Evolutionary conservation across 2,797 vertebrate species (phyloP).

Genomic region (Monodelphis domestica): DNA sequence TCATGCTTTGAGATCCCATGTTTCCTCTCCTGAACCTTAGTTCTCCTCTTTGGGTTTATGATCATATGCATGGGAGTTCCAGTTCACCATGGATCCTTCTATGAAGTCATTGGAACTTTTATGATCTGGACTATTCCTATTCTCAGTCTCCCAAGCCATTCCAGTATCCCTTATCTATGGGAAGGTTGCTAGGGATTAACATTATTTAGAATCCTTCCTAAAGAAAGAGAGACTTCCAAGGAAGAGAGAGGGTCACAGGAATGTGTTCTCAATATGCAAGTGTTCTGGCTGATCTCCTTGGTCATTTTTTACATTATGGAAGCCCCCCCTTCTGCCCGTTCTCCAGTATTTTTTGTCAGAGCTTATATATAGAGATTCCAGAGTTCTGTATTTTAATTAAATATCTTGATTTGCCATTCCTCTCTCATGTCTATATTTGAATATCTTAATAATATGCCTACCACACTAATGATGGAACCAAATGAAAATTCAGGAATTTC

Average conservation of each 20-base stretch:
- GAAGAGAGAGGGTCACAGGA: accelerated
- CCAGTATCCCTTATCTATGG: not conserved
- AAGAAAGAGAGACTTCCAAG: not conserved
- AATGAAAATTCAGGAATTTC: accelerated
- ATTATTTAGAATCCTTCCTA: not conserved
- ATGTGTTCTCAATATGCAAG: accelerated
- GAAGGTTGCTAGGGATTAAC: accelerated
- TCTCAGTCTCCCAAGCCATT: slow-evolving; percentile 8
- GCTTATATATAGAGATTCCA: not conserved
- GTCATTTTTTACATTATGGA: not conserved
- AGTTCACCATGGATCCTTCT: not conserved
- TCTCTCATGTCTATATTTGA: not conserved
- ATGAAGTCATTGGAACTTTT: not conserved
- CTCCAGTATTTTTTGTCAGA: slow-evolving; percentile 10
- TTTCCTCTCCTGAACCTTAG: slow-evolving; percentile 6
- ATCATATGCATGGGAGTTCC: not conserved
- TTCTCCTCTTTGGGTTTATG: slow-evolving; percentile 26
- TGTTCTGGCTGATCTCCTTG: not conserved
- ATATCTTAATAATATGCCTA: not conserved
- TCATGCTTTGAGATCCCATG: not conserved
- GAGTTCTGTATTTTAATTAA: slow-evolving; percentile 37
- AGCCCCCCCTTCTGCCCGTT: accelerated
- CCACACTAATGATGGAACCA: not conserved
- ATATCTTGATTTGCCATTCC: slow-evolving; percentile 25
- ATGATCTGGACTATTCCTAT: not conserved